A percentile compares a stretch with the other conserved stretches of the same genome.
Conservation (phyloP, 2,888 invertebrate species). For the Athetis lepigone region DNA sequence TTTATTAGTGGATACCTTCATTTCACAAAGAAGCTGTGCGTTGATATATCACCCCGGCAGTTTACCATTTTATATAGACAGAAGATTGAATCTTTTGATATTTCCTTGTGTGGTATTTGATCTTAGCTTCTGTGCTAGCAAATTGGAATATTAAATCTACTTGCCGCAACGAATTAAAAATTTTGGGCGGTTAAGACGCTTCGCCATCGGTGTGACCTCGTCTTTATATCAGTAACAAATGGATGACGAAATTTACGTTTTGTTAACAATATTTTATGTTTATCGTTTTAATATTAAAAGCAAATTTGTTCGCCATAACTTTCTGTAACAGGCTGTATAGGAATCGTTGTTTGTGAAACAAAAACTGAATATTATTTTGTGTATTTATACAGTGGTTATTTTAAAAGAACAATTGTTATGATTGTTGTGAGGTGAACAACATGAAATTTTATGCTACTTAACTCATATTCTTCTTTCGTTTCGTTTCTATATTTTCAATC, state of each 20-base stretch:
- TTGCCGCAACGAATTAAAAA: not conserved
- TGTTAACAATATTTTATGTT: constrained; percentile 68
- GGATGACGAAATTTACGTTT: constrained; percentile 65
- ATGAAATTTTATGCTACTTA: too few species aligned
- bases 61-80: too few species aligned
- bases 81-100: too few species aligned
- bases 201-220: constrained; percentile 42
- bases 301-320: constrained; percentile 63
- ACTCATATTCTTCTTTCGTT: too few species aligned
- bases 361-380: constrained; percentile 36
- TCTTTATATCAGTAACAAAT: constrained; percentile 66
- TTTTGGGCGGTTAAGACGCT: constrained; percentile 1
- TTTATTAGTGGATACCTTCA: too few species aligned
- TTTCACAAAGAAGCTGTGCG: too few species aligned
- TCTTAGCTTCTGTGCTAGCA: not conserved
- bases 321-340: constrained; percentile 33
- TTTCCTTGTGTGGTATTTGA: too few species aligned
- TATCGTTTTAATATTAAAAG: constrained; percentile 68
- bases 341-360: constrained; percentile 23
- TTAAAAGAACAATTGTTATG: too few species aligned
- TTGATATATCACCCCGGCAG: too few species aligned
- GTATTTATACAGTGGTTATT: constrained; percentile 5
- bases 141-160: not conserved
- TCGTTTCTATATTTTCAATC: too few species aligned
- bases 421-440: too few species aligned